Evolutionary conservation across 2,113 vertebrate genomes (phyloP).

Genomic region (Tachycineta bicolor): DNA sequence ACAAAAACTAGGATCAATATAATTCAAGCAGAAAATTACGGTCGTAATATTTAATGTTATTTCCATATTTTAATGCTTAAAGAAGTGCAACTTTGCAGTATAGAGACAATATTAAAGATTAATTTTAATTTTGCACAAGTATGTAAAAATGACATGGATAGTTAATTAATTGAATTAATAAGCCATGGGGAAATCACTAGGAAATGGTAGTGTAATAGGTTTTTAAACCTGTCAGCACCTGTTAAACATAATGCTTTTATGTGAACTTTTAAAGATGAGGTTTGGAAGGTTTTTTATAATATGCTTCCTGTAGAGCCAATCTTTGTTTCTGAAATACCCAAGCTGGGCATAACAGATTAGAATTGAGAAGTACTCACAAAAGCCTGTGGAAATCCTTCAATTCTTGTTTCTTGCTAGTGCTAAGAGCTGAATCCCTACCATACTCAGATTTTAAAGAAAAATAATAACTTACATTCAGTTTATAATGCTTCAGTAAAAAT

Average conservation of each 20-base stretch:
- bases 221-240: background rate
- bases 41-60: background rate
- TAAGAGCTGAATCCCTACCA: background rate
- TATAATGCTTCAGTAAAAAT: constrained; percentile 25
- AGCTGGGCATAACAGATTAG: background rate
- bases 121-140: background rate
- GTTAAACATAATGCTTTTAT: background rate
- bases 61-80: background rate
- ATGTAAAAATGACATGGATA: background rate
- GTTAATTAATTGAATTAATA: background rate
- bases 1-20: background rate
- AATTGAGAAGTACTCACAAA: background rate
- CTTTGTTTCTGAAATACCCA: background rate
- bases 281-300: background rate
- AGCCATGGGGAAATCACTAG: background rate
- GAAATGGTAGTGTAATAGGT: background rate
- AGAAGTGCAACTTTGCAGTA: background rate
- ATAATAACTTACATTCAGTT: background rate
- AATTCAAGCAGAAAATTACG: background rate
- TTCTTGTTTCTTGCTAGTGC: background rate
- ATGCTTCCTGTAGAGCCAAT: background rate
- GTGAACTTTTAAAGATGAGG: background rate
- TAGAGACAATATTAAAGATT: background rate
- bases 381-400: background rate
- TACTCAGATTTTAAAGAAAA: constrained; percentile 15